Evolutionary conservation across 2,113 vertebrate genomes (phyloP).

Genomic region (Apeltes quadracus): DNA sequence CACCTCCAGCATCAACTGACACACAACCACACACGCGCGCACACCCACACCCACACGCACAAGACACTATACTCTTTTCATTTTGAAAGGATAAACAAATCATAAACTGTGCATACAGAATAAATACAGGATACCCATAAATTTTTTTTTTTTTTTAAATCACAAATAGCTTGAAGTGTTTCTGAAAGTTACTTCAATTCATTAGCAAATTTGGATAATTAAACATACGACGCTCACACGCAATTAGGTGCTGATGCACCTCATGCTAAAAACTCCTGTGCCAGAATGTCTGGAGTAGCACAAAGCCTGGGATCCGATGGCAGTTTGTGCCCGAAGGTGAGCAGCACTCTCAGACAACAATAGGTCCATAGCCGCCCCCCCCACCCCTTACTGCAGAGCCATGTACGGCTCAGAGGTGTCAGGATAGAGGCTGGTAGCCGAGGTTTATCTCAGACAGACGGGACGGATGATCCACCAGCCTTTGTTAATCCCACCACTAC

Average conservation of each 20-base stretch:
- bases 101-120: no score
- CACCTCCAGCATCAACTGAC: neutral
- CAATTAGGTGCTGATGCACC: no score
- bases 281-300: conserved; percentile 36
- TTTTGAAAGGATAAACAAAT: neutral
- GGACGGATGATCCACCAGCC: conserved; percentile 38
- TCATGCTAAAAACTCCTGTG: neutral
- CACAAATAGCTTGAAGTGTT: no score
- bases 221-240: neutral
- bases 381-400: conserved; percentile 15
- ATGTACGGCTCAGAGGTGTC: conserved; percentile 33
- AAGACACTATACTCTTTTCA: neutral
- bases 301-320: conserved; percentile 50
- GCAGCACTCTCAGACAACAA: conserved; percentile 22
- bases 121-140: no score
- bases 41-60: neutral
- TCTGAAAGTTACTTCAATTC: neutral
- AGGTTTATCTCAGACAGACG: conserved; percentile 10
- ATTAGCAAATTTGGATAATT: neutral
- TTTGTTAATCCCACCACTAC: conserved; percentile 26
- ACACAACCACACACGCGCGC: neutral
- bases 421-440: conserved; percentile 1
- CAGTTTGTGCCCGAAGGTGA: conserved; percentile 12
- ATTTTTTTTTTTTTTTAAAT: no score
- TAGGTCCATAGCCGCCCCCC: conserved; percentile 25